Evolutionary conservation across 2,113 vertebrate genomes (phyloP).

Genomic region (Psephotus haematonotus): DNA sequence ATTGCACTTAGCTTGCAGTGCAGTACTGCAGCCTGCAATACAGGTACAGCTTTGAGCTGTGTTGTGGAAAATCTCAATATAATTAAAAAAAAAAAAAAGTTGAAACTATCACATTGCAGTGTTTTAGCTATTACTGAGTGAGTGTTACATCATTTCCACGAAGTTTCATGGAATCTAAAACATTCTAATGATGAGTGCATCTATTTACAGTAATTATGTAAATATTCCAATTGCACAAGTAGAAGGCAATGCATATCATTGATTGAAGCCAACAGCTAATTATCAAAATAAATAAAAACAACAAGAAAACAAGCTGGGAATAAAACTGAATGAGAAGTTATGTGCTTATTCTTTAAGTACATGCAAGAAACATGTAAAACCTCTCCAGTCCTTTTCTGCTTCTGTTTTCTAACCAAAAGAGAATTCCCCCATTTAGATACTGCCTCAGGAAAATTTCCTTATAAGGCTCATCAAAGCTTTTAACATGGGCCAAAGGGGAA

Average conservation of each 20-base stretch:
- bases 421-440: not conserved
- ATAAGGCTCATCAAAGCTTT: not conserved
- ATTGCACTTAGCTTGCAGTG: not conserved
- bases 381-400: not conserved
- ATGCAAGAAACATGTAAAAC: not conserved
- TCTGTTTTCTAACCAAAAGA: not conserved
- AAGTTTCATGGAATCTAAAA: slow-evolving; percentile 42
- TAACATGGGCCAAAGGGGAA: not conserved
- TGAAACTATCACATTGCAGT: not conserved
- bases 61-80: not conserved
- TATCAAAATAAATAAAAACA: slow-evolving; percentile 41
- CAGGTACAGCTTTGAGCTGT: not conserved
- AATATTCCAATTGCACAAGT: slow-evolving; percentile 50
- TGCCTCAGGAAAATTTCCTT: not conserved
- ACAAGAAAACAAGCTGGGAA: not conserved
- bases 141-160: slow-evolving; percentile 7
- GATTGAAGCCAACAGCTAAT: slow-evolving; percentile 26
- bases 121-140: not conserved
- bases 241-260: slow-evolving; percentile 8
- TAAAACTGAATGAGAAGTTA: not conserved
- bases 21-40: not conserved
- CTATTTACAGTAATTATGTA: slow-evolving; percentile 63
- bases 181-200: slow-evolving; percentile 31
- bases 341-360: not conserved
- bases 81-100: not conserved